Percentiles rank a stretch among this genome's conserved stretches.
Conservation (phyloP, 2,113 vertebrate species). For the Gorsachius goisagi region DNA sequence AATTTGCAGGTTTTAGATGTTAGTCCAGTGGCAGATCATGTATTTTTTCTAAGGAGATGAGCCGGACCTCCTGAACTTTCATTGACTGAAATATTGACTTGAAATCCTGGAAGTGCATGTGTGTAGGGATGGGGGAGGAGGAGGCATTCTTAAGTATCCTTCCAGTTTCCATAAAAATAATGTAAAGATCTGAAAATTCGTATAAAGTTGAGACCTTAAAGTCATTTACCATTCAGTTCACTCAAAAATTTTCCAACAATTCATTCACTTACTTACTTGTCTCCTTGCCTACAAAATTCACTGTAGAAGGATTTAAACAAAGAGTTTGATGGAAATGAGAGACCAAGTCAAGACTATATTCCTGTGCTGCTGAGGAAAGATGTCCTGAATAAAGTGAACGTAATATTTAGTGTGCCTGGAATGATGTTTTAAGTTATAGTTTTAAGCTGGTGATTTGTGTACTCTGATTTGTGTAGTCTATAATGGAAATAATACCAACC, state of each 20-base stretch:
- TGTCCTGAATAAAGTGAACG: neutral
- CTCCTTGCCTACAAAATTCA: neutral
- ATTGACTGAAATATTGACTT: neutral
- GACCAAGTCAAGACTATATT: neutral
- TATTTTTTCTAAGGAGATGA: neutral
- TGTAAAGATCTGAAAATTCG: neutral
- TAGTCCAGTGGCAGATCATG: neutral
- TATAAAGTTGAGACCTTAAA: neutral
- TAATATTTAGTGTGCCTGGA: neutral
- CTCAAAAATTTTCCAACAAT: neutral
- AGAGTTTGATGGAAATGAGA: neutral
- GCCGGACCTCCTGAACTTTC: neutral
- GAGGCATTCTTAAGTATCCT: neutral
- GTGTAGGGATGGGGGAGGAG: neutral
- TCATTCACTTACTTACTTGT: neutral
- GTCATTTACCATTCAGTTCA: neutral
- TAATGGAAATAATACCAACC: neutral
- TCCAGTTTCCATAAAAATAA: neutral
- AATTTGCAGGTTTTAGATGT: neutral
- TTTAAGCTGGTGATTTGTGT: constrained; percentile 8
- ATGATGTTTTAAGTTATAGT: neutral
- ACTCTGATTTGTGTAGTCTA: neutral
- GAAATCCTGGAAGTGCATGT: neutral
- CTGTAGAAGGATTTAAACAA: neutral
- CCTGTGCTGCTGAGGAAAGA: neutral